A percentile compares a stretch with the other conserved stretches of the same genome.
Evolutionary conservation across 2,113 vertebrate genomes (phyloP).

Genomic region (Xiphophorus maculatus): DNA sequence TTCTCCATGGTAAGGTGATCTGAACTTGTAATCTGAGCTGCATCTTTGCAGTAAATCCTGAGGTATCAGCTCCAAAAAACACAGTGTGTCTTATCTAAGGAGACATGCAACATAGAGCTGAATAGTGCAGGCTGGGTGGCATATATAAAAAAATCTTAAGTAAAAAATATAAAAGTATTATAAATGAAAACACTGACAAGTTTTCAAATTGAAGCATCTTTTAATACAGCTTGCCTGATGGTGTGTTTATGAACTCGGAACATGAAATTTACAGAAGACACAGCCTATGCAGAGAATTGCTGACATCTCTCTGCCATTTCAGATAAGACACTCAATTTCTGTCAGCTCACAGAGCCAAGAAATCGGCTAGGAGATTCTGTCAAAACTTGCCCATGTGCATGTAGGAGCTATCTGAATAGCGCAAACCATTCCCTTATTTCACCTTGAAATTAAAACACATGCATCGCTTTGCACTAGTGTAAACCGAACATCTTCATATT

Average conservation of each 20-base stretch:
- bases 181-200: no score
- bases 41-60: constrained; percentile 67
- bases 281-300: constrained; percentile 34
- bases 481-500: not conserved
- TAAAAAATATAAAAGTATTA: not conserved
- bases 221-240: not conserved
- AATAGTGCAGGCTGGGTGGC: not conserved
- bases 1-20: constrained; percentile 74
- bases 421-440: not conserved
- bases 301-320: constrained; percentile 51
- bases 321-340: constrained; percentile 69
- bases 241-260: not conserved
- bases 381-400: constrained; percentile 43
- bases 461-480: not conserved
- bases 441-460: not conserved
- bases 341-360: constrained; percentile 59
- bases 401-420: not conserved
- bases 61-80: constrained; percentile 56
- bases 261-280: not conserved
- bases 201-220: not conserved
- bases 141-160: not conserved
- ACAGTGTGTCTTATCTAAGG: constrained; percentile 35
- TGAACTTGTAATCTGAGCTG: constrained; percentile 63
- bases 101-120: constrained; percentile 13
- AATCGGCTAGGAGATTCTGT: constrained; percentile 39